phyloP scores from a whole-genome alignment of 2,113 vertebrate species.

The Sylvia atricapilla region DNA sequence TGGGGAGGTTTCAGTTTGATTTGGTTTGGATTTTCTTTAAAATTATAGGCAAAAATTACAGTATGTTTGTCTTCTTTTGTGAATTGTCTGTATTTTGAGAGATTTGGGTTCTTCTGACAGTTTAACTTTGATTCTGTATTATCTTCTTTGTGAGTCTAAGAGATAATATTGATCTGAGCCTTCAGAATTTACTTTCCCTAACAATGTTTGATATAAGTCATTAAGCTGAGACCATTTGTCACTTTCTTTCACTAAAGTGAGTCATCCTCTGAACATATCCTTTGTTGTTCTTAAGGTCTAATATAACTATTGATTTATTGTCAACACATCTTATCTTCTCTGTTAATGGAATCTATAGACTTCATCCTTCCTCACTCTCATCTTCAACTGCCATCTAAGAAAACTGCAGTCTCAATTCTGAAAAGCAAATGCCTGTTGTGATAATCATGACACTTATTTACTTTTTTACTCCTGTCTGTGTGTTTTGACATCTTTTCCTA shows the following conservation, averaged over 20 bases:
- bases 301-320: slow-evolving; percentile 32
- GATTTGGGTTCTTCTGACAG: neutral
- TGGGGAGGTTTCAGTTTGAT: neutral
- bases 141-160: neutral
- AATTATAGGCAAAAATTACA: neutral
- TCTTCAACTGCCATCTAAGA: neutral
- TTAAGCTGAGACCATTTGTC: slow-evolving; percentile 8
- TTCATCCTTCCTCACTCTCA: neutral
- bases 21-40: neutral
- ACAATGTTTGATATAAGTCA: slow-evolving; percentile 4
- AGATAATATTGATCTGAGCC: neutral
- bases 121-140: neutral
- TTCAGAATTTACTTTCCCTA: neutral
- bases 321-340: neutral
- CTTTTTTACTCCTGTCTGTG: neutral
- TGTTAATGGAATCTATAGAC: neutral
- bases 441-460: neutral
- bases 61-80: neutral
- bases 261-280: neutral
- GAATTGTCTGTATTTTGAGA: neutral
- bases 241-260: neutral
- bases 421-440: neutral
- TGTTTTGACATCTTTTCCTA: neutral
- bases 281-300: slow-evolving; percentile 8
- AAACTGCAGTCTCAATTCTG: neutral